Evolutionary conservation across 2,888 invertebrate genomes (phyloP), one percentile per base, ranked within the genome.

Genomic region (Heliconius ismenius): DNA sequence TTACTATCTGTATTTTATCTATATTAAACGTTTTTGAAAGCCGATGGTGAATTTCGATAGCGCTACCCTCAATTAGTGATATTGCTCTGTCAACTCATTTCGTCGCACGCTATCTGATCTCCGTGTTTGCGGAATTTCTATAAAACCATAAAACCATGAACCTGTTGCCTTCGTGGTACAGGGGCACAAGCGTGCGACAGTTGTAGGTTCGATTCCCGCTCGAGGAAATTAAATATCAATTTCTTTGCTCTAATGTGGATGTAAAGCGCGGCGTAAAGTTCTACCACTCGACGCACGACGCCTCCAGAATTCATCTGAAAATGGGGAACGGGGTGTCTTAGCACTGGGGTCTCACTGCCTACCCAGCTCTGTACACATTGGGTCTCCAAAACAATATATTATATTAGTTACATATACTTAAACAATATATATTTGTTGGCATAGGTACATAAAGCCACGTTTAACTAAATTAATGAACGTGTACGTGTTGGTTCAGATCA

Each of bases 81-180:
- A 81, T 82, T 81, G 82, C 65, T 67, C 76, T 81, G 81, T 81
- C 81, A 78, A 80, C 79, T 75, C 79, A 58, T 76, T 73, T 36
- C 58, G 32, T 58, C 21, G 32, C 58, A 58, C 28, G 54, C 58
- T 36, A 70, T 70, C 32, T 58, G 32, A n/a, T n/a, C 18, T n/a
- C 54, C 21, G 28, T 6, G 32, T 28, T 58, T 54, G 32, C 11
- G 58, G 13, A 70, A 75, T 65, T 65, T 68, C 64, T 58, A 63
- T 76, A 49, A 78, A 63, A 64, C 43, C 72, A 28, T 74, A 74
- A 70, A 75, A 49, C 21, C 49, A 49, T 62, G 58, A n/a, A 58
- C 28, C 28, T 28, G 32, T 70, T 11, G 1, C 58, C n/a, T 21
- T n/a, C 58, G n/a, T n/a, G n/a, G n/a, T 4, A 4, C 11, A n/a